phyloP scores from a whole-genome alignment of 2,888 invertebrate genomes.

The Orthosia gracilis region DNA sequence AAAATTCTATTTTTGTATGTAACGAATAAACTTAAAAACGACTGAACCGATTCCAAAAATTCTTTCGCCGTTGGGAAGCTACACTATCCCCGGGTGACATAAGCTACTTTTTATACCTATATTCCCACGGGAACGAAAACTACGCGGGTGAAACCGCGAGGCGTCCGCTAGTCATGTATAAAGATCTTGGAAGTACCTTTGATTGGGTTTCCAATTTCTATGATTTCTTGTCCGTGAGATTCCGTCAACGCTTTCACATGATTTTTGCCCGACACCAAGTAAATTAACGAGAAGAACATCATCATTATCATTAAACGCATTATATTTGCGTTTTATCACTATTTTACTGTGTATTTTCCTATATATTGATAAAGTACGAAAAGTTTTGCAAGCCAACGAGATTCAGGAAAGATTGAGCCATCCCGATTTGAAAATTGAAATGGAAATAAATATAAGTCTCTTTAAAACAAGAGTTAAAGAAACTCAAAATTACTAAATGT shows the following conservation, averaged over 20 bases:
- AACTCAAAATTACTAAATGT: no score
- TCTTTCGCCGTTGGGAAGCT: no score
- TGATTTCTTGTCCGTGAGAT: constrained; percentile 82
- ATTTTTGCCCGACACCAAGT: constrained; percentile 67
- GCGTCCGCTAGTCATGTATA: no score
- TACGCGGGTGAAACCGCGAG: no score
- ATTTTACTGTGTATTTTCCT: constrained; percentile 36
- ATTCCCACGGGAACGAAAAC: no score
- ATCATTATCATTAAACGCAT: constrained; percentile 68
- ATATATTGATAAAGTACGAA: background rate
- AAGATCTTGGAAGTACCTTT: constrained; percentile 73
- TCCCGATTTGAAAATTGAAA: constrained; percentile 46
- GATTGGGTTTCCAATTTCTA: constrained; percentile 79
- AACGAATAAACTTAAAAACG: no score
- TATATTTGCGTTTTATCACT: constrained; percentile 48
- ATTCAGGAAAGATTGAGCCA: constrained; percentile 20
- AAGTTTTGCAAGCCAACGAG: constrained; percentile 46
- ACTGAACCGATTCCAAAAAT: no score
- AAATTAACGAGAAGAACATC: constrained; percentile 58
- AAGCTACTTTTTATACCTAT: no score
- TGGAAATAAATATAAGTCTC: background rate
- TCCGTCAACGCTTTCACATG: constrained; percentile 77
- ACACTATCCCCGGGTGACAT: no score
- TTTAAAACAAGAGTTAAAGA: no score
- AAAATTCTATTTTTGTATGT: no score